Conservation (phyloP, 2,888 invertebrate species). For the Galeopsomyia nigrocyanea region DNA sequence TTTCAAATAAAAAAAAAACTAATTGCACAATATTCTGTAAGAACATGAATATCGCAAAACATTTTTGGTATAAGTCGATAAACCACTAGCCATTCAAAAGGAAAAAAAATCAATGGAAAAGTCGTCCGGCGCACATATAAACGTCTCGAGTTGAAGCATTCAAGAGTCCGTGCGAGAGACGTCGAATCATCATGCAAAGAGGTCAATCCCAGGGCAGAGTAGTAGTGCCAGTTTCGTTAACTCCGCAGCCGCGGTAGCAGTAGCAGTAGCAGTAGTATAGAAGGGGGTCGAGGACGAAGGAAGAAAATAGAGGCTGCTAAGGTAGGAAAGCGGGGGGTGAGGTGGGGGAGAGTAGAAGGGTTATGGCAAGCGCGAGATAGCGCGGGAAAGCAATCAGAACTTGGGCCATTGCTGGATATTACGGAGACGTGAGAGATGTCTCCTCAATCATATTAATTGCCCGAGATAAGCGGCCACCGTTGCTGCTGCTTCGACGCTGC, state of each 20-base stretch:
- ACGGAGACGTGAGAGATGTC: slow-evolving; percentile 69
- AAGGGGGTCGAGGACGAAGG: not conserved
- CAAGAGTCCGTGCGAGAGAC: not conserved
- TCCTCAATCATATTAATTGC: slow-evolving; percentile 69
- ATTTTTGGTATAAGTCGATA: no score
- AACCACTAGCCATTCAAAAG: no score
- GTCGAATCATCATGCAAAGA: slow-evolving; percentile 6
- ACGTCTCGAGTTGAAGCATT: no score
- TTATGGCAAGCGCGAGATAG: slow-evolving; percentile 49
- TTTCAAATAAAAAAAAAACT: no score
- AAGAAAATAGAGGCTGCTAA: slow-evolving; percentile 21
- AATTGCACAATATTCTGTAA: no score
- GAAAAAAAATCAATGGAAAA: no score
- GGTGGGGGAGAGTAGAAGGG: slow-evolving; percentile 45
- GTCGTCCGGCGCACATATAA: no score
- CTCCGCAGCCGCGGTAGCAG: not conserved
- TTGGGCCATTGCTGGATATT: slow-evolving; percentile 69
- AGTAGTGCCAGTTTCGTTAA: slow-evolving; percentile 28
- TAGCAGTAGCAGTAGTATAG: not conserved
- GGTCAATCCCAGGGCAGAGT: slow-evolving; percentile 27
- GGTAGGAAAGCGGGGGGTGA: slow-evolving; percentile 28
- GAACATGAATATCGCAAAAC: no score
- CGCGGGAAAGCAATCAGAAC: slow-evolving; percentile 68
- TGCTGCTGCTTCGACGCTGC: not conserved
- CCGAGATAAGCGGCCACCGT: slow-evolving; percentile 60